Conservation (phyloP, 1,140 invertebrate species). For the Drosophila lacteicornis region DNA sequence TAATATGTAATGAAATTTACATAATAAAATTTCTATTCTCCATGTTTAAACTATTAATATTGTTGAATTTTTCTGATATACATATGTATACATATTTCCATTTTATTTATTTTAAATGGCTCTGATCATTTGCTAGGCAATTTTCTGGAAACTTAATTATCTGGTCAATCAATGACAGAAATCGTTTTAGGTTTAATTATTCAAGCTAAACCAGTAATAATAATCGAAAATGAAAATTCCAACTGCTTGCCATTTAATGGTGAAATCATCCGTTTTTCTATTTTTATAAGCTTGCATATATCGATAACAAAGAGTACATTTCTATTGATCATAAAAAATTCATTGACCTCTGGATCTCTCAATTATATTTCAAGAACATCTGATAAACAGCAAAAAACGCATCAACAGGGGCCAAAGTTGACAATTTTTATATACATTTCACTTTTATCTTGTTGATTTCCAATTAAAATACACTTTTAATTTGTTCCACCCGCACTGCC, state of each 20-base stretch:
- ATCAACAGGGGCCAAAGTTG: no score
- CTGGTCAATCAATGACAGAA: neutral
- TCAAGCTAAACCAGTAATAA: neutral
- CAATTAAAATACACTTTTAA: neutral
- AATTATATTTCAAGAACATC: neutral
- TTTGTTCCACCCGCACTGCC: neutral
- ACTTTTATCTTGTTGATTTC: neutral
- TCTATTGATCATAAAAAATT: neutral
- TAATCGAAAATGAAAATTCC: neutral
- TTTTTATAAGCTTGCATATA: conserved; percentile 1
- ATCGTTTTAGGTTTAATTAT: neutral
- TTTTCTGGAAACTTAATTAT: neutral
- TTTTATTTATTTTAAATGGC: neutral
- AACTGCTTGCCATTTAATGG: neutral
- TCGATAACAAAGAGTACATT: neutral
- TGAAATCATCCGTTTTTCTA: neutral
- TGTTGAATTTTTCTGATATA: neutral
- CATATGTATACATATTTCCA: neutral
- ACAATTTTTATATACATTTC: no score
- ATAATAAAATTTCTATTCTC: no score
- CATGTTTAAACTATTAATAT: no score
- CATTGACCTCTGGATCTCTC: neutral
- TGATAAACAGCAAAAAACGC: no score
- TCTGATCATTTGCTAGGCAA: neutral
- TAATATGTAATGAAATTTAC: no score